Base-by-base conservation (phyloP, 2,888 invertebrate species). In the Metopia argyrocephala region DNA sequence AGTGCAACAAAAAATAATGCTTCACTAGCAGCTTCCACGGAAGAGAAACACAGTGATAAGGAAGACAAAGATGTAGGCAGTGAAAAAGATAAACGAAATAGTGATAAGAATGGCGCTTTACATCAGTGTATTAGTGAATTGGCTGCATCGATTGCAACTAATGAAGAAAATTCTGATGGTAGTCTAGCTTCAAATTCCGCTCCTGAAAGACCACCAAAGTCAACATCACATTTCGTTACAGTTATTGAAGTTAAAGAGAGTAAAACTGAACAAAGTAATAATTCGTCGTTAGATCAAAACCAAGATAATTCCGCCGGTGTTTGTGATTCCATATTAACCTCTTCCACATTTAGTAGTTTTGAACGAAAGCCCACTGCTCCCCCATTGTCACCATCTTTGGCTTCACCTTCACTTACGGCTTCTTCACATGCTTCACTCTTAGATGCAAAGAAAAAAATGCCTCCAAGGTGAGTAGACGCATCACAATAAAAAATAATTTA, bases 171-270 rank as follows among this genome's bases (percentile, higher is more conserved):
- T 45, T 84, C 68, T 75, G 82, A 76, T 61, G 54, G 48, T 21
- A 50, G 62, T 48, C 69, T 45, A 5, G 62, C 78, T 57, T 64
- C 45, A 78, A 66, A 65, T 76, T 28, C 70, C 18, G 46, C 27
- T 46, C 28, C 71, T 12, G 69, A 66, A 62, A 69, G 65, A 15
- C 76, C 66, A 66, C 61, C 61, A 20, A 84, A 78, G 73, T 52
- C 64, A 52, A 86, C 89, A 65, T 90, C 91, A 80, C 91, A 96
- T 91, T 96, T 96, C 91, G 94, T 96, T 84, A 96, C 96, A 80
- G 96, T 96, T 84, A 96, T 96, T 86, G 95, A 96, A 93, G 96
- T 96, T 48, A 96, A 96, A 90, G 96, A 96, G 89, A 91, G 94
- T 86, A 94, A 86, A 85, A 85, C 78, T 2, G 84, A 84, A 54